These are phyloP conservation scores for Gorsachius magnificus DNA, from an alignment of 2,797 vertebrate species.

Conservation along the genomic window DNA sequence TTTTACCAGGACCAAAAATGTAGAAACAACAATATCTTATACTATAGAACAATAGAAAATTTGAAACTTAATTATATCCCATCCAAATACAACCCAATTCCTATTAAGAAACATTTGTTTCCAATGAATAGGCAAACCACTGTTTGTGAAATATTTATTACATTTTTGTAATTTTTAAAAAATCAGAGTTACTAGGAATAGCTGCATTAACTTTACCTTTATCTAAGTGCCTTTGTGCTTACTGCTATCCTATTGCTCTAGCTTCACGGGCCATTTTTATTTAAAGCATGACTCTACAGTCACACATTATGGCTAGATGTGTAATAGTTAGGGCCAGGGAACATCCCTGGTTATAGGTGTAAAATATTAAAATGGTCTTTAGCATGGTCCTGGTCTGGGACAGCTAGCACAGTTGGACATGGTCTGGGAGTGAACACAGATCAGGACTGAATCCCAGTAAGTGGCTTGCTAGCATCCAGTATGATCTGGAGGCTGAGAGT, in stretches of 20 bases:
- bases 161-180: background rate
- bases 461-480: background rate
- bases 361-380: background rate
- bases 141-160: background rate
- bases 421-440: background rate
- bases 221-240: background rate
- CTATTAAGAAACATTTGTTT: background rate
- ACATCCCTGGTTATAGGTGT: background rate
- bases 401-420: background rate
- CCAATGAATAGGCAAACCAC: background rate
- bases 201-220: background rate
- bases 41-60: background rate
- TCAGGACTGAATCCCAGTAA: background rate
- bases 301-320: background rate
- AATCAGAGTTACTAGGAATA: background rate
- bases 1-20: background rate
- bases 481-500: background rate
- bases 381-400: rapidly evolving
- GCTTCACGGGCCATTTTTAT: background rate
- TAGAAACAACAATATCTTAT: background rate
- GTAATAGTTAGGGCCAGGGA: background rate
- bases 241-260: background rate
- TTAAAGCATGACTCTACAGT: background rate
- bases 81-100: background rate
- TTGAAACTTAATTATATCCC: background rate